Evolutionary conservation across 2,888 invertebrate species (phyloP).

Genomic region (Tigriopus californicus): DNA sequence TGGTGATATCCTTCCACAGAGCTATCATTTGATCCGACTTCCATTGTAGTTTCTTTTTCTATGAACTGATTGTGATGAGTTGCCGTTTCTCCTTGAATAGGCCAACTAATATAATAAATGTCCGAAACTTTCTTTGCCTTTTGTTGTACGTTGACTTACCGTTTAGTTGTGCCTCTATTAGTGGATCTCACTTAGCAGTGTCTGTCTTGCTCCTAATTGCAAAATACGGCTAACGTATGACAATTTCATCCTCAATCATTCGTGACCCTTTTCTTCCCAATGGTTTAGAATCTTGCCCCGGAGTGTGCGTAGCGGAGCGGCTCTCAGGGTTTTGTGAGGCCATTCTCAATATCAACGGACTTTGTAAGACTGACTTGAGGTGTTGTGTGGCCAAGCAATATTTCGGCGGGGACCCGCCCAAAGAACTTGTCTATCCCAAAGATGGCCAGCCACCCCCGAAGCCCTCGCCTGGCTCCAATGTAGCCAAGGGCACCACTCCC

Average conservation of each 20-base stretch:
- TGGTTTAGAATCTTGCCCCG: conserved; percentile 38
- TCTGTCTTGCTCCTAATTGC: too few species aligned
- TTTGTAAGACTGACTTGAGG: conserved; percentile 46
- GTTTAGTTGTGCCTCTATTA: too few species aligned
- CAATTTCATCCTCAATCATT: not conserved
- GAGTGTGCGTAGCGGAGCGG: conserved; percentile 61
- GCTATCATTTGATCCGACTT: not conserved
- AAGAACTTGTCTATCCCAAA: conserved; percentile 27
- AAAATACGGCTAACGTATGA: not conserved
- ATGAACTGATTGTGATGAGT: not conserved
- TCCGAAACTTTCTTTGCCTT: not conserved
- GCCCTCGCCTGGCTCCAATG: not conserved
- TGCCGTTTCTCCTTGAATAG: not conserved
- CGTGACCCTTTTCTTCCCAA: not conserved
- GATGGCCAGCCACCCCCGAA: not conserved
- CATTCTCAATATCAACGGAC: conserved; percentile 46
- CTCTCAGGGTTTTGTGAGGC: conserved; percentile 72
- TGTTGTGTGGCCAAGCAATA: conserved; percentile 45
- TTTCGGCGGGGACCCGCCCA: conserved; percentile 19
- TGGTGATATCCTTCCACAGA: not conserved
- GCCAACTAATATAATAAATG: not conserved
- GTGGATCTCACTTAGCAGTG: too few species aligned
- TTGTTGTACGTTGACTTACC: not conserved
- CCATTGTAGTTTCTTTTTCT: not conserved
- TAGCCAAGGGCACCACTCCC: conserved; percentile 10